phyloP scores from a whole-genome alignment of 2,797 vertebrate genomes.

The Thamnophis elegans region DNA sequence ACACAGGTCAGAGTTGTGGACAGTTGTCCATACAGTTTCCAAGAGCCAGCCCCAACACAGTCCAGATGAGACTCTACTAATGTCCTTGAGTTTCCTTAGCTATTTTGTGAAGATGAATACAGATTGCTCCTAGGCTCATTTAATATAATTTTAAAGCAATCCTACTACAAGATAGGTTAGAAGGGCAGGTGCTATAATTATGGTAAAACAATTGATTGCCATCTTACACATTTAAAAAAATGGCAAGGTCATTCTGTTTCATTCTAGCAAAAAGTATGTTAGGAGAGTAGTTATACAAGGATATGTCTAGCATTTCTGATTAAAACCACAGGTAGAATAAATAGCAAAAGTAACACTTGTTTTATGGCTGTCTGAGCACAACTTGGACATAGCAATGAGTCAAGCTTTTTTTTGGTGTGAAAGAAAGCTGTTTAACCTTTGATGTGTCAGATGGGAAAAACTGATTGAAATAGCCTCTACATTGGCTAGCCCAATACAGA shows the following conservation, averaged over 20 bases:
- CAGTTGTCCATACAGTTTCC: background rate
- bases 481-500: background rate
- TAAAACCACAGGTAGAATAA: conserved; percentile 19
- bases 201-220: background rate
- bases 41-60: background rate
- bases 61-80: background rate
- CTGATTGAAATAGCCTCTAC: conserved; percentile 34
- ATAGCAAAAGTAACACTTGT: background rate
- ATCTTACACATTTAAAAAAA: background rate
- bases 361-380: conserved; percentile 28
- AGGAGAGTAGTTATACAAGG: background rate
- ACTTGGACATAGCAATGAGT: conserved; percentile 28
- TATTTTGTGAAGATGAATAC: background rate
- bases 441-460: conserved; percentile 55
- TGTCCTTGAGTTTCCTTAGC: background rate
- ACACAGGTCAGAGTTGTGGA: background rate
- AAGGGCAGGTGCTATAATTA: background rate
- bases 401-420: conserved; percentile 53
- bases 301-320: conserved; percentile 29
- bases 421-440: conserved; percentile 53
- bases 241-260: background rate
- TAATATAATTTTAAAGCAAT: background rate
- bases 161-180: background rate
- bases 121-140: background rate
- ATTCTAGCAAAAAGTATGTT: background rate